A percentile compares a stretch with the other conserved stretches of the same genome.
These are phyloP conservation scores for Calliopum simillimum DNA, from an alignment of 2,888 invertebrate species.

Conservation along the genomic window DNA sequence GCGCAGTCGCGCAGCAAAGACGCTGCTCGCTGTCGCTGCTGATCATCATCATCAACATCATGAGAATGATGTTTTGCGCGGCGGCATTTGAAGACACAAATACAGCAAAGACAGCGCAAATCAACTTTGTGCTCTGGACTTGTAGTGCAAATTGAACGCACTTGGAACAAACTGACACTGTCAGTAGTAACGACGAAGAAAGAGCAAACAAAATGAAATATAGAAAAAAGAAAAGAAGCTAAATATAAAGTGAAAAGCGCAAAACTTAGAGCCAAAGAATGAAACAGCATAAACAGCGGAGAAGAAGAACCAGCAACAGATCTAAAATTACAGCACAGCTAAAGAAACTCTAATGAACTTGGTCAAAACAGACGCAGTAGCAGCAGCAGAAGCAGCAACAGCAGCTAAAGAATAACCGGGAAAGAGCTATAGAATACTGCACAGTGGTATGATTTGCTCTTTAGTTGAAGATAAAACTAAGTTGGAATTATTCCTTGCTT, in stretches of 20 bases:
- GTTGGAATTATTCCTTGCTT: too few species aligned
- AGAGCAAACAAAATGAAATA: too few species aligned
- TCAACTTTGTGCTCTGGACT: too few species aligned
- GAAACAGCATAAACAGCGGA: not conserved
- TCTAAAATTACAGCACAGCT: conserved; percentile 7
- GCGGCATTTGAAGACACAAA: too few species aligned
- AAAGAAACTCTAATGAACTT: not conserved
- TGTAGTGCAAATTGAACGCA: not conserved
- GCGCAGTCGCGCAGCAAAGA: not conserved
- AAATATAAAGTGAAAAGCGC: conserved; percentile 20
- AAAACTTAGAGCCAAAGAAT: conserved; percentile 17
- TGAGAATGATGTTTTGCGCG: too few species aligned
- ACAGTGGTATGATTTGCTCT: too few species aligned
- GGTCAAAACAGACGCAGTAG: not conserved
- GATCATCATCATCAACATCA: not conserved
- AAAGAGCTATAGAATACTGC: too few species aligned
- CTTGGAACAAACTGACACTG: too few species aligned
- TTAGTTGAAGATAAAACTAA: too few species aligned
- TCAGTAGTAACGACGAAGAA: too few species aligned
- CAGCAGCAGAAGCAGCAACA: not conserved
- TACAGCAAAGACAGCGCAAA: not conserved
- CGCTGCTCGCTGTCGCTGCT: not conserved
- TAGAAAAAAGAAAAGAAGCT: not conserved
- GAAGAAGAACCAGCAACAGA: not conserved
- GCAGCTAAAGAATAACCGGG: not conserved